Evolutionary conservation across 1,140 invertebrate genomes (phyloP).

Genomic region (Cydia fagiglandana): DNA sequence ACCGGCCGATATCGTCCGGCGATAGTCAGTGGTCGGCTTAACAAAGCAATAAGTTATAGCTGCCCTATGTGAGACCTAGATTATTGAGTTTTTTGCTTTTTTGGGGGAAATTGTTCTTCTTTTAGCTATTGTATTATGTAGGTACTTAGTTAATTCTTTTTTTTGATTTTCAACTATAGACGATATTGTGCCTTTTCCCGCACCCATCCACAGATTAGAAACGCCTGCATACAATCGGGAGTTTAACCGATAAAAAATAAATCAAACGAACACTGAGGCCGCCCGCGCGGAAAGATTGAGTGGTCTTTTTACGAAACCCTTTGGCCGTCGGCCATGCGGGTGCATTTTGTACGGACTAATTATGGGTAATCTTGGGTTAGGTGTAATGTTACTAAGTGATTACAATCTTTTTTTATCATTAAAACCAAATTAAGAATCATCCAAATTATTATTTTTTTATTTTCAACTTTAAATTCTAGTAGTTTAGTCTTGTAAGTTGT

Average conservation of each 20-base stretch:
- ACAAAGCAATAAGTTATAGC: no score
- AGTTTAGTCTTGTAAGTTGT: no score
- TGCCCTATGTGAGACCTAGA: no score
- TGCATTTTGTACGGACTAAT: slow-evolving; percentile 1
- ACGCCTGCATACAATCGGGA: slow-evolving; percentile 61
- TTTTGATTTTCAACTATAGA: no score
- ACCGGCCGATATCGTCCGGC: no score
- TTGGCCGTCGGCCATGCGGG: slow-evolving; percentile 59
- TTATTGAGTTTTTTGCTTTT: no score
- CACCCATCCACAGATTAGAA: slow-evolving; percentile 51
- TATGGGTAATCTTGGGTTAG: slow-evolving; percentile 12
- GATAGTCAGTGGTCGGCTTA: no score
- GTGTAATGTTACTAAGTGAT: slow-evolving; percentile 8
- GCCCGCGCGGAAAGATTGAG: slow-evolving; percentile 48
- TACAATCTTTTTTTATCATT: background rate
- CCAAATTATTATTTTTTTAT: no score
- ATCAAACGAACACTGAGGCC: slow-evolving; percentile 50
- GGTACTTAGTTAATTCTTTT: no score
- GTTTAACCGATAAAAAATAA: slow-evolving; percentile 66
- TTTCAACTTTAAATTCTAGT: no score
- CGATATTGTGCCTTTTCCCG: slow-evolving; percentile 31
- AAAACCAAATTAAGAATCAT: background rate
- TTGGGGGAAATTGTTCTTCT: no score
- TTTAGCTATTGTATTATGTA: no score
- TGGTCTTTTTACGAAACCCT: slow-evolving; percentile 48